Percentiles rank a stretch among this genome's conserved stretches.
phyloP scores from a whole-genome alignment of 2,113 vertebrate genomes.

The Trogon surrucura region DNA sequence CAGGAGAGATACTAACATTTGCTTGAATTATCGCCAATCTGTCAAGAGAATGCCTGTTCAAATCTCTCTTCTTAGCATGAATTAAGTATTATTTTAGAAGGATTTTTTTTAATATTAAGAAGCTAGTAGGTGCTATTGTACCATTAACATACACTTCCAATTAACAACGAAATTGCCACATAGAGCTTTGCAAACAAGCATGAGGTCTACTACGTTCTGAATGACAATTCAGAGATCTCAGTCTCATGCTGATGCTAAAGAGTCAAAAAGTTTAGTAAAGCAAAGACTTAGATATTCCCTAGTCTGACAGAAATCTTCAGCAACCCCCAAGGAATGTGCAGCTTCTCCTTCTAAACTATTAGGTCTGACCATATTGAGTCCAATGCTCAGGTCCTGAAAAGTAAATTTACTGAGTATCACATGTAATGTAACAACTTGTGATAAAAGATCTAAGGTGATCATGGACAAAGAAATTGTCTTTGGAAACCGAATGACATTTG shows the following conservation, averaged over 20 bases:
- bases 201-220: not conserved
- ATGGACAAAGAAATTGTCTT: not conserved
- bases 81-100: not conserved
- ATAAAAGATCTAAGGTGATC: not conserved
- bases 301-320: not conserved
- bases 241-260: not conserved
- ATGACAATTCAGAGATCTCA: not conserved
- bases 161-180: not conserved
- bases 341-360: not conserved
- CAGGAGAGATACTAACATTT: not conserved
- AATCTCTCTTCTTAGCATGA: not conserved
- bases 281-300: not conserved
- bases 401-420: not conserved
- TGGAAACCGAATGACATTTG: not conserved
- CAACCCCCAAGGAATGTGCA: not conserved
- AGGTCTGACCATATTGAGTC: not conserved
- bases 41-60: fast-evolving
- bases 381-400: not conserved
- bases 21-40: not conserved
- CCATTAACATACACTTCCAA: not conserved
- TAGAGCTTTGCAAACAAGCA: not conserved
- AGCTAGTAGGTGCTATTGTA: not conserved
- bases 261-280: not conserved
- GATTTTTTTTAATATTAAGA: not conserved
- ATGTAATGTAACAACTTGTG: not conserved